Evolutionary conservation across 92 coral and sea anemone genomes (phyloP), one percentile per base, ranked within the genome.

Genomic region (Paramuricea clavata): DNA sequence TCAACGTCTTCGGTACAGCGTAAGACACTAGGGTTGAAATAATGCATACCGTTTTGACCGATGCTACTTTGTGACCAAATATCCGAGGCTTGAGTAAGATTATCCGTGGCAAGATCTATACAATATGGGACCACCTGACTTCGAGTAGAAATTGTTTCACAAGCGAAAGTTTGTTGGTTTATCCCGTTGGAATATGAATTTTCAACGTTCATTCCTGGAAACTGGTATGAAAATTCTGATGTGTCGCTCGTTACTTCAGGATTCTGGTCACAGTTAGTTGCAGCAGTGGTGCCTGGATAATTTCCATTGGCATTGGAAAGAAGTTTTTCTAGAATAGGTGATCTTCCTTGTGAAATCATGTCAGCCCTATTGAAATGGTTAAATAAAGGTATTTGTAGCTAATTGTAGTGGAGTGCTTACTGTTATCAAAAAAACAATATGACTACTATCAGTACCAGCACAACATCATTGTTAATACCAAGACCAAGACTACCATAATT

Each of bases 271-370:
- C 16, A 54, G 22, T 21, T 54, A 23, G 54, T 47, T 47, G 54
- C 19, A 47, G 23, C 19, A 19, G 21, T 54, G 5, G 62, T 54
- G 19, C 7, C 26, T 19, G 62, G 27, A 3, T 54, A 9, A 21
- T 54, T 54, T 54, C 27, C 62, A 54, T 16, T 54, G 62, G 62
- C 62, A 54, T 16, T 54, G 62, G 62, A 54, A 54, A 17, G 62
- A 17, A 54, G 62, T 54, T 54, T 54, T 21, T 54, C 62, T 5
- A 54, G 54, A 17, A 47, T 47, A 10, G 54, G 62, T 54, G 62
- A 54, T 54, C 62, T 54, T 54, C 26, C 22, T 54, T 2, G 27
- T 21, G 62, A 54, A 19, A 54, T 54, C 27, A 54, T 54, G 25
- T 15, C 54, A 47, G 26, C 23, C 19, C 23, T 54, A 47, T 54